These are phyloP conservation scores for Pachyseris speciosa DNA, from an alignment of 64 coral and sea anemone species.

Conservation along the genomic window DNA sequence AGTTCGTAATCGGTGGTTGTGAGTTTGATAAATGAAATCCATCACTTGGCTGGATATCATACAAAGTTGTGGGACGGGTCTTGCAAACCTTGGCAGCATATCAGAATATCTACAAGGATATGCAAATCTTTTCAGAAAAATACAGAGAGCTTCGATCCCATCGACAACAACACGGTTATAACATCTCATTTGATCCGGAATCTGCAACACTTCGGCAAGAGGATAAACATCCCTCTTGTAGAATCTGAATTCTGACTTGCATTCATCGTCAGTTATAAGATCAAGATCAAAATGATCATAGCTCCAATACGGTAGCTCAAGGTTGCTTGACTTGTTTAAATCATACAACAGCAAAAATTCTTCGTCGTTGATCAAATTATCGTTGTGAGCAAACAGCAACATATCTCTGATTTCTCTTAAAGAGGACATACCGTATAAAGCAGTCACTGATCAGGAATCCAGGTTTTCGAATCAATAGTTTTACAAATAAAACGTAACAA, in stretches of 20 bases:
- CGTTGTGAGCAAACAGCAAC: constrained; percentile 27
- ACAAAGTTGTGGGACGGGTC: constrained; percentile 28
- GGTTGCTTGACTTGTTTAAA: background rate
- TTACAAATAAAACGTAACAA: constrained; percentile 44
- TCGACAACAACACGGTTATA: constrained; percentile 17
- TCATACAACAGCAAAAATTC: background rate
- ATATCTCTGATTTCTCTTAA: constrained; percentile 26
- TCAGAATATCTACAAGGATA: constrained; percentile 28
- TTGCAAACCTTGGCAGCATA: constrained; percentile 1
- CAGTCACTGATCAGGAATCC: too few species aligned
- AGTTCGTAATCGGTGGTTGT: background rate
- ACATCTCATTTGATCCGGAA: background rate
- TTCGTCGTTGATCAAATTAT: constrained; percentile 6
- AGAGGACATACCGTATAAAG: constrained; percentile 16
- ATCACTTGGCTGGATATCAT: constrained; percentile 13
- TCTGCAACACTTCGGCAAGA: background rate
- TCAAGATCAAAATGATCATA: background rate
- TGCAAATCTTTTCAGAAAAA: background rate
- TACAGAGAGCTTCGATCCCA: background rate
- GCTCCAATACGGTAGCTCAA: constrained; percentile 15
- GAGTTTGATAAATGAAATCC: background rate
- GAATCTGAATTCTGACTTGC: too few species aligned
- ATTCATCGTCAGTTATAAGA: too few species aligned
- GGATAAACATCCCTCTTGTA: too few species aligned
- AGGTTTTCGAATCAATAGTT: constrained; percentile 15